Percentiles rank a stretch among this genome's conserved stretches.
Evolutionary conservation across 2,888 invertebrate genomes (phyloP).

Genomic region (Adineta ricciae): DNA sequence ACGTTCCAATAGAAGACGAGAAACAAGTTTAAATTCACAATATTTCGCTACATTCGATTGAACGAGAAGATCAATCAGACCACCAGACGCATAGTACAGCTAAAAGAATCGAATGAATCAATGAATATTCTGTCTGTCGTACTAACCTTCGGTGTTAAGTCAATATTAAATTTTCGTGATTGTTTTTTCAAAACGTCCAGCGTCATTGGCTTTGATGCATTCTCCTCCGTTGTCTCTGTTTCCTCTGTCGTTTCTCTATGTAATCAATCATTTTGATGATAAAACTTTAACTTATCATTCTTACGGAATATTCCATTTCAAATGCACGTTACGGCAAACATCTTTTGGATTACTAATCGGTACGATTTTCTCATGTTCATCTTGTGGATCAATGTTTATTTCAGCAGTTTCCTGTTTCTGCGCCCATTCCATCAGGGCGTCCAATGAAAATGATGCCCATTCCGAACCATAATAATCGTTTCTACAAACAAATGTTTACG

Average conservation of each 20-base stretch:
- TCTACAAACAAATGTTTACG: no score
- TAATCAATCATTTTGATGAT: not conserved
- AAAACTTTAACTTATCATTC: not conserved
- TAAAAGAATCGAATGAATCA: constrained; percentile 45
- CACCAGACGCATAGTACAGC: constrained; percentile 76
- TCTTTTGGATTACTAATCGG: constrained; percentile 6
- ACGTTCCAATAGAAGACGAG: constrained; percentile 66
- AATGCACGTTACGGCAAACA: constrained; percentile 1
- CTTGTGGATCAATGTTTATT: not conserved
- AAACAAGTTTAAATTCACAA: constrained; percentile 84
- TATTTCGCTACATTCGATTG: constrained; percentile 91
- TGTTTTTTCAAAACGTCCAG: constrained; percentile 41
- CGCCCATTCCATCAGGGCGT: constrained; percentile 61
- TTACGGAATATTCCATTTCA: constrained; percentile 1
- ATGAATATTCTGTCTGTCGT: not conserved
- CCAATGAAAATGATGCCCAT: constrained; percentile 86
- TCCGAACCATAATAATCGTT: constrained; percentile 79
- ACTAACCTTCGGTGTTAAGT: constrained; percentile 75
- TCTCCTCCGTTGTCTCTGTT: not conserved
- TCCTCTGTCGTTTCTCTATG: not conserved
- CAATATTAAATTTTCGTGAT: constrained; percentile 67
- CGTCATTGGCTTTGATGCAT: constrained; percentile 40
- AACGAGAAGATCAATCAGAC: constrained; percentile 79
- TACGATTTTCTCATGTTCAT: not conserved
- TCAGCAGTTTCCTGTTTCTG: constrained; percentile 41